Evolutionary conservation across 2,797 vertebrate species (phyloP).

Genomic region (Molothrus aeneus): DNA sequence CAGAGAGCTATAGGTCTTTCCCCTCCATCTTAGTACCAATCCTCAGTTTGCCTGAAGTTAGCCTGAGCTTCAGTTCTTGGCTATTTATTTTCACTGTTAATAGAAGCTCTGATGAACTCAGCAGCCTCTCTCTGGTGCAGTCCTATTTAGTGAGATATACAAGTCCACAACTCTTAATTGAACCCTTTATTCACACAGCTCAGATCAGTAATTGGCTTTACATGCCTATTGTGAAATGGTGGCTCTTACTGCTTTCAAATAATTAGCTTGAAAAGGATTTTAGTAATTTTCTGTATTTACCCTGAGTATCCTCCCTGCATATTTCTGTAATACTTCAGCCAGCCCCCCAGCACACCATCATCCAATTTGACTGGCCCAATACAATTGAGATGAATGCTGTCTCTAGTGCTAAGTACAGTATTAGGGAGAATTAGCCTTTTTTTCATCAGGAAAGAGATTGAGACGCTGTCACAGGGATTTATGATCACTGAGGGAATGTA

Average conservation of each 20-base stretch:
- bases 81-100: neutral
- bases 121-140: neutral
- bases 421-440: neutral
- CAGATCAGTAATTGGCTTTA: neutral
- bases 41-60: neutral
- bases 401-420: neutral
- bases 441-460: neutral
- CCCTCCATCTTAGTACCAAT: neutral
- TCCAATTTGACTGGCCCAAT: neutral
- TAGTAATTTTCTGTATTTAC: neutral
- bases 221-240: neutral
- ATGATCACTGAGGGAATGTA: neutral
- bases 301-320: neutral
- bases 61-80: neutral
- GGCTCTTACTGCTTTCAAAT: neutral
- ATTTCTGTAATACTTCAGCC: neutral
- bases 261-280: neutral
- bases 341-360: neutral
- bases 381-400: neutral
- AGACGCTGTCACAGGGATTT: neutral
- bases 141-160: neutral
- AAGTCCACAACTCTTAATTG: neutral
- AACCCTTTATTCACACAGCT: neutral
- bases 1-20: neutral
- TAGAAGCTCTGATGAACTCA: neutral